Evolutionary conservation across 2,888 invertebrate species (phyloP), one percentile per base, ranked within the genome.

Genomic region (Cenopis cana): DNA sequence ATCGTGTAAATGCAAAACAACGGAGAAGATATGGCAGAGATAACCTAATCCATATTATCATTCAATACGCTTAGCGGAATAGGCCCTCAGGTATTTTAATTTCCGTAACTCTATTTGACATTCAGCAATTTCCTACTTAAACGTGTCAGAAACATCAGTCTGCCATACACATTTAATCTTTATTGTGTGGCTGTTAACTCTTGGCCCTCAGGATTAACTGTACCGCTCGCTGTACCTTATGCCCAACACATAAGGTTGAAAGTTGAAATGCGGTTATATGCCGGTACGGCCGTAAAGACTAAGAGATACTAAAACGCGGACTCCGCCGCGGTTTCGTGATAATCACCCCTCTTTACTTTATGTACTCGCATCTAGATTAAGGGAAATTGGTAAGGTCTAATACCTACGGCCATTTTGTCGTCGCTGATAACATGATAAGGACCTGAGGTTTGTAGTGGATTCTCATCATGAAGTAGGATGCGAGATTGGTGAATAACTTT

Each of bases 281-380:
- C n/a, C n/a, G 12, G 41, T 55, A 29, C 41, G 24, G 54, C 41
- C 41, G 41, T 65, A 65, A 65, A 55, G 3, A 29, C 24, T 54
- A 64, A 60, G 38, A 14, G 55, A 18, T 65, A 65, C 24, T 65
- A 65, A 65, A 65, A 50, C 36, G 18, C 29, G 60, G 29, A 29
- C 52, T 54, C 41, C 8, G 65, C 54, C 55, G 55, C 29, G 38
- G 65, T 54, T 52, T 38, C 17, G 41, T 41, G 55, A 55, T 65
- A 65, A 55, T 55, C 12, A 24, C 24, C 65, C 41, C 65, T 54
- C 54, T 55, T 65, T 65, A 65, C 55, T 65, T 65, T 55, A 65
- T 65, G 55, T 65, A 65, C 65, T 55, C 65, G 38, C 18, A 52
- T 64, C 64, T 38, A 41, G 55, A 65, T 62, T 36, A 52, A 36